Conservation (phyloP, 2,113 vertebrate species). For the Pterocles orientalis region DNA sequence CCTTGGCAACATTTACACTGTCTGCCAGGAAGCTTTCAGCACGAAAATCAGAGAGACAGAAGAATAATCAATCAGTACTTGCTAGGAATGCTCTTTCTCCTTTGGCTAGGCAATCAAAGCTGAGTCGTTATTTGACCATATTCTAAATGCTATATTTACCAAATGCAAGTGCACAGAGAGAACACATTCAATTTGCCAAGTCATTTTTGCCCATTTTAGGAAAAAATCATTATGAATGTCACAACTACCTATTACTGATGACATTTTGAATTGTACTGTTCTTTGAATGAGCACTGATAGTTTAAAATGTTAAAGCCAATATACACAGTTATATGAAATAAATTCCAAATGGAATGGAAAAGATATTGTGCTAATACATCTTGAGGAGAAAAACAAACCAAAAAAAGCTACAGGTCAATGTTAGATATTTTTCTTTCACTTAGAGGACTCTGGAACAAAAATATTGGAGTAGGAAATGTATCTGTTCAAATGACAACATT, state of each 20-base stretch:
- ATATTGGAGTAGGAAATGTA: neutral
- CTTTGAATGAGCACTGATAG: neutral
- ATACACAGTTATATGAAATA: neutral
- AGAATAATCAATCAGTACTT: conserved; percentile 47
- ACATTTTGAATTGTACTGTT: neutral
- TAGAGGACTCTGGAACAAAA: neutral
- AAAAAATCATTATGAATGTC: conserved; percentile 9
- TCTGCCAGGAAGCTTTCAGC: conserved; percentile 21
- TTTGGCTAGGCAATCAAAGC: neutral
- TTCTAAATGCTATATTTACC: conserved; percentile 12
- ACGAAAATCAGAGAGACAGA: conserved; percentile 12
- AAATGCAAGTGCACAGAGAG: neutral
- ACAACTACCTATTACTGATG: neutral
- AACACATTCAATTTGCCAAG: conserved; percentile 15
- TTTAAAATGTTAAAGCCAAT: conserved; percentile 7
- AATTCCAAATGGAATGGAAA: neutral
- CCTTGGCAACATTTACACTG: conserved; percentile 32
- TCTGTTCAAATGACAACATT: neutral
- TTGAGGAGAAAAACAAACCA: neutral
- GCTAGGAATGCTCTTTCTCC: neutral
- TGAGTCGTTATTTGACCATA: neutral
- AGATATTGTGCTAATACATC: neutral
- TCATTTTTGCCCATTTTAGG: conserved; percentile 20
- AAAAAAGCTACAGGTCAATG: neutral
- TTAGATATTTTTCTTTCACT: neutral